phyloP scores from a whole-genome alignment of 2,797 vertebrate species.

The Dendrocincla fuliginosa region DNA sequence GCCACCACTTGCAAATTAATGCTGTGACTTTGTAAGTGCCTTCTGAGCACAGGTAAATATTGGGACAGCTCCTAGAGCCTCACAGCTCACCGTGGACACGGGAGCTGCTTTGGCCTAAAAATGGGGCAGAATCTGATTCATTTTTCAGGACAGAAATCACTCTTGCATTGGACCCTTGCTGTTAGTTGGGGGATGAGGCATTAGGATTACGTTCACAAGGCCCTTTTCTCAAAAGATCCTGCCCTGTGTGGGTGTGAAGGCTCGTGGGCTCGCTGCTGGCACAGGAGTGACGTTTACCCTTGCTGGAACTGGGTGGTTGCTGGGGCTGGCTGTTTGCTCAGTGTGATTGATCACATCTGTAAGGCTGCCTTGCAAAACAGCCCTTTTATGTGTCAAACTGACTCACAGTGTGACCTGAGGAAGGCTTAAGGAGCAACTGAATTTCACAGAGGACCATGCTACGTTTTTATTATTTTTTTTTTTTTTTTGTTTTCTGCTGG shows the following conservation, averaged over 20 bases:
- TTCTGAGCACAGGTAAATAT: neutral
- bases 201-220: rapidly evolving
- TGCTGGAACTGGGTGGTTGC: neutral
- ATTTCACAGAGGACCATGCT: neutral
- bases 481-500: neutral
- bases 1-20: rapidly evolving
- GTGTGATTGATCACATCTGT: constrained; percentile 29
- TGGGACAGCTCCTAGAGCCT: neutral
- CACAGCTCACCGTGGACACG: neutral
- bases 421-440: neutral
- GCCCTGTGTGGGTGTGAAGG: neutral
- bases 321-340: constrained; percentile 28
- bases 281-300: constrained; percentile 5
- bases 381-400: neutral
- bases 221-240: neutral
- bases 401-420: neutral
- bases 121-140: neutral
- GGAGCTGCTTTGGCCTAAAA: neutral
- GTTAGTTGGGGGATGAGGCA: rapidly evolving
- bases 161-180: neutral
- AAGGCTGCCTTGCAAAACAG: neutral
- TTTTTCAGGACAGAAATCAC: neutral
- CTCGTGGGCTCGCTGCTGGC: neutral
- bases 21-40: neutral
- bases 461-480: neutral